These are phyloP conservation scores for Troglohyphantes excavatus DNA, from an alignment of 2,888 invertebrate genomes.

Conservation along the genomic window DNA sequence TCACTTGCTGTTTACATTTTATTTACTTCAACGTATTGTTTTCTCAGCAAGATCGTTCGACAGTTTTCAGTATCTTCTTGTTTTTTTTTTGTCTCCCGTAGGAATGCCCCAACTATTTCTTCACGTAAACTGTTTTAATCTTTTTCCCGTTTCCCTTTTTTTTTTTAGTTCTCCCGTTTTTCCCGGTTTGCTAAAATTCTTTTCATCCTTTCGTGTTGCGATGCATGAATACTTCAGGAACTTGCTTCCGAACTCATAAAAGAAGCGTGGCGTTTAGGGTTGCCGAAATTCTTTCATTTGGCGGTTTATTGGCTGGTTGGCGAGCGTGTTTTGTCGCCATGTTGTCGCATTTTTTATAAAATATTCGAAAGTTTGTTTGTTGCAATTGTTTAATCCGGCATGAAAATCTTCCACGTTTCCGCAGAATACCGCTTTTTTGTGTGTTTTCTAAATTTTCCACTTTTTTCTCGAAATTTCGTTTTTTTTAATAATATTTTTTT, in stretches of 20 bases:
- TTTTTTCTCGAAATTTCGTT: no score
- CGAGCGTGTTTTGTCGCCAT: background rate
- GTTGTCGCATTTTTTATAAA: no score
- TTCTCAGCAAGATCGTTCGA: background rate
- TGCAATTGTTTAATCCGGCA: no score
- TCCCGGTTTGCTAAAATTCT: conserved; percentile 8
- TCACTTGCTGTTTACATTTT: background rate
- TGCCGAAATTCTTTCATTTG: conserved; percentile 15
- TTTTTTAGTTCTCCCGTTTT: background rate
- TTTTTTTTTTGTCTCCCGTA: background rate
- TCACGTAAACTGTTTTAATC: conserved; percentile 11
- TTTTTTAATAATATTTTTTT: no score
- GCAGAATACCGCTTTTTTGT: no score
- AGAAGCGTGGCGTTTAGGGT: conserved; percentile 22
- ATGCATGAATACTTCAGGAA: conserved; percentile 53
- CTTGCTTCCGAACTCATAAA: conserved; percentile 14
- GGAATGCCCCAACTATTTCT: conserved; percentile 8
- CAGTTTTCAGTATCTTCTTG: background rate
- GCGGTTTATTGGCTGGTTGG: background rate
- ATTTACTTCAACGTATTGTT: background rate
- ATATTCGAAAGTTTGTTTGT: no score
- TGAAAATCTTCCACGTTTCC: no score
- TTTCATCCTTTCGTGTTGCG: conserved; percentile 13
- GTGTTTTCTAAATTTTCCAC: no score
- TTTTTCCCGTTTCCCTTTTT: background rate